Base-by-base conservation (phyloP, 2,888 invertebrate genomes). In the Volucella inanis region DNA sequence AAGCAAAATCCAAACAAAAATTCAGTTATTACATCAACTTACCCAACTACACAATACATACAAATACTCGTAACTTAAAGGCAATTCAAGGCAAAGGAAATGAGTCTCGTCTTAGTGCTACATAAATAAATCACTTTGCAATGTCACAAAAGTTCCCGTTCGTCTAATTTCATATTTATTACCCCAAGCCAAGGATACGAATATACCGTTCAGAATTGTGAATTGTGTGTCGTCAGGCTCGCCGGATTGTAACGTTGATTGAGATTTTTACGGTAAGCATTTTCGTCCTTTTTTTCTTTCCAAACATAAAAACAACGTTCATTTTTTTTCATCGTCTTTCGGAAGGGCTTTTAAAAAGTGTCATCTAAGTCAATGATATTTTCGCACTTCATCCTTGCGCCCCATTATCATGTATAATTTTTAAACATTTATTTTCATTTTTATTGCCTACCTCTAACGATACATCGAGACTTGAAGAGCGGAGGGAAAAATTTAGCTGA, bases 111-210 rank as follows among this genome's bases (percentile, higher is more conserved):
- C 64, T 55, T 79, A 74, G 83, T 78, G 83, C 74, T 57, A 79
- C 75, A 84, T 84, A 79, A 70, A 84, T 84, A 84, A 84, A 84
- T 84, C 84, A 84, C 84, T 84, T 84, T 55, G 67, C 41, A 54
- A 55, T 80, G 84, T 84, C 84, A 80, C 70, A 84, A 80, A 84
- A 71, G 75, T 80, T 75, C 67, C 62, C 62, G 59, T 75, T 84
- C 83, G 80, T 80, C 61, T 80, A 84, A 84, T 84, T 84, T 84
- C 61, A 55, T 79, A 84, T 84, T 84, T 84, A 84, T 84, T 84
- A 49, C 75, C 65, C 38, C 43, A 64, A 61, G 70, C 75, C 61
- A 75, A 31, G 31, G 31, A 31, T 31, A 31, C 6, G 31, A 31
- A 31, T 31, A 6, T 31, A 6, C 31, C 6, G 31, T 31, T 31